These are phyloP conservation scores for Epiblema foenella DNA, from an alignment of 2,888 invertebrate species.

Conservation along the genomic window DNA sequence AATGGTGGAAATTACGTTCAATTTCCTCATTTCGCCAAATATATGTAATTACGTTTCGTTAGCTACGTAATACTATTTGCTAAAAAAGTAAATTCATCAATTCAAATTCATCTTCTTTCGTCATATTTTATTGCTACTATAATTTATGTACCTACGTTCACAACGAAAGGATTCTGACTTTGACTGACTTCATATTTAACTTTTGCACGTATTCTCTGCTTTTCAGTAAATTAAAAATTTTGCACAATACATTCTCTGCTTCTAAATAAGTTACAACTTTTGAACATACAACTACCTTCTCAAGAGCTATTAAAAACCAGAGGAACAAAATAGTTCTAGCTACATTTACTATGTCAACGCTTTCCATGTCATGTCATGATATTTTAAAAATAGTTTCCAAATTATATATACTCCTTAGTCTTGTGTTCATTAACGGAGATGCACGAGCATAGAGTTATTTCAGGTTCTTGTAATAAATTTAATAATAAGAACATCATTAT, in stretches of 20 bases:
- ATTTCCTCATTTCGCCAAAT: conserved; percentile 23
- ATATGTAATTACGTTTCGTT: background rate
- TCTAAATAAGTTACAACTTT: no score
- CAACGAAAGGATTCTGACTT: no score
- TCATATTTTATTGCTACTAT: no score
- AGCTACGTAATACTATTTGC: background rate
- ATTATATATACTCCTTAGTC: conserved; percentile 55
- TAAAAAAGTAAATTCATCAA: background rate
- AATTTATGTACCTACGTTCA: no score
- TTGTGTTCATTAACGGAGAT: conserved; percentile 54
- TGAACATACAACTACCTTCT: background rate
- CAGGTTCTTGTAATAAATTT: conserved; percentile 37
- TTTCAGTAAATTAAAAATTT: no score
- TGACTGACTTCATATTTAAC: no score
- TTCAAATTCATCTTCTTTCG: background rate
- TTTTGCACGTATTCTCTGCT: no score
- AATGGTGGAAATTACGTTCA: background rate
- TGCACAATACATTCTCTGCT: no score
- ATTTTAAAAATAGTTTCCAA: conserved; percentile 58
- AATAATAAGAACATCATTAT: conserved; percentile 27
- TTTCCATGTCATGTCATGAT: conserved; percentile 50
- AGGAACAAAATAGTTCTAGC: conserved; percentile 33
- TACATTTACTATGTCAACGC: conserved; percentile 36
- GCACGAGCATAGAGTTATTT: conserved; percentile 51
- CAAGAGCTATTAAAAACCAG: background rate